phyloP scores from a whole-genome alignment of 92 coral and sea anemone species.

The Heteractis magnifica region DNA sequence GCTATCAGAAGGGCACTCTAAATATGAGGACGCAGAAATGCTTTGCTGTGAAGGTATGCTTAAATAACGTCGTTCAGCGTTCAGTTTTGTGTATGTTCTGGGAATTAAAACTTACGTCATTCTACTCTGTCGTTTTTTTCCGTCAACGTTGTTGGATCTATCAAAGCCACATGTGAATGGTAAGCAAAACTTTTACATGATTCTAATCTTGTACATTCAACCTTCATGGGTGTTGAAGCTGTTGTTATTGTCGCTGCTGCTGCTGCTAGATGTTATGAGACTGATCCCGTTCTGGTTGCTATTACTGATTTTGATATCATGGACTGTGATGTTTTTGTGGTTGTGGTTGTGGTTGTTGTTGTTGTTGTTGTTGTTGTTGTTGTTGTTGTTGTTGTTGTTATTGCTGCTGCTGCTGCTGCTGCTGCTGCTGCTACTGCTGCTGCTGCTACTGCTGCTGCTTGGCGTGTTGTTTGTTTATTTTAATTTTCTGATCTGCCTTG shows the following conservation, averaged over 20 bases:
- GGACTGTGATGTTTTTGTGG: too few species aligned
- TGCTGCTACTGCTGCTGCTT: too few species aligned
- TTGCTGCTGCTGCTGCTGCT: too few species aligned
- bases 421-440: background rate
- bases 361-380: background rate
- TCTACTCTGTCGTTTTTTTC: conserved; percentile 11
- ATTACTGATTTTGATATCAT: too few species aligned
- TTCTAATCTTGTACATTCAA: background rate
- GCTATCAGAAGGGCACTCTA: conserved; percentile 95
- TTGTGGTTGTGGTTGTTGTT: too few species aligned
- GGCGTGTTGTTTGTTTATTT: too few species aligned
- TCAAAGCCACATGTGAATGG: conserved; percentile 83
- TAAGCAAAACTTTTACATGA: conserved; percentile 22
- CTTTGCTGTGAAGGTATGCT: conserved; percentile 90
- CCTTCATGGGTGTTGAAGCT: background rate
- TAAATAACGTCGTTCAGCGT: too few species aligned
- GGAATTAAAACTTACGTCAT: background rate
- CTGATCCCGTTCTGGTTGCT: too few species aligned
- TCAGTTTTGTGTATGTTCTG: background rate
- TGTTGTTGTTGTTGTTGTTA: background rate
- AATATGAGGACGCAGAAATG: conserved; percentile 99
- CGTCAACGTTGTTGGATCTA: background rate
- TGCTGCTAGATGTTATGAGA: too few species aligned
- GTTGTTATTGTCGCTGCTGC: background rate
- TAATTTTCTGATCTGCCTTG: too few species aligned